phyloP scores from a whole-genome alignment of 2,888 invertebrate species.

The Temnothorax rugatulus region DNA sequence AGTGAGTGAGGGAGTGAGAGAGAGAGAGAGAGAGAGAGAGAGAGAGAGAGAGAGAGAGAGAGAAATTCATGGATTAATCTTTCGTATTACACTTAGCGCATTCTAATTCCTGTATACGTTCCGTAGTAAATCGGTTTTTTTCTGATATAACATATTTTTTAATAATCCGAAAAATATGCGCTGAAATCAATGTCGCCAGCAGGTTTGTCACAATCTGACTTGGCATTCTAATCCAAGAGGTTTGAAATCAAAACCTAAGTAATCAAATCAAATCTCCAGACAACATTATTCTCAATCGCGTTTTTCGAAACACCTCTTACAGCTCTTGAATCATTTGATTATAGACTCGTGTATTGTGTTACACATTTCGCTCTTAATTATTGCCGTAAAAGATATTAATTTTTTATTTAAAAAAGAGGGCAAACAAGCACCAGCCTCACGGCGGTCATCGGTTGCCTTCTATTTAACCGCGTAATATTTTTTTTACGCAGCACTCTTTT shows the following conservation, averaged over 20 bases:
- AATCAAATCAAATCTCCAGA: not conserved
- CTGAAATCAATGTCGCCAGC: not conserved
- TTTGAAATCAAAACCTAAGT: not conserved
- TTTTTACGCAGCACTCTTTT: conserved; percentile 64
- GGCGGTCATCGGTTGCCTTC: not conserved
- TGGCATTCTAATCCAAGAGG: too few relatives aligned
- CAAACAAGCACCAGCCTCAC: not conserved
- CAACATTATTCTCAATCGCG: not conserved
- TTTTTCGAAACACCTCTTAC: not conserved
- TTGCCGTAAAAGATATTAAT: not conserved
- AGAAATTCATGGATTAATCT: conserved; percentile 80
- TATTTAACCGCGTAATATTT: conserved; percentile 35
- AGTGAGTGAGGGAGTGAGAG: too few relatives aligned
- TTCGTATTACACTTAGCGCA: not conserved
- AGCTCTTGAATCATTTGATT: not conserved
- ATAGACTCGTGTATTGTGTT: not conserved
- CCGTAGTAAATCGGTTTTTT: not conserved
- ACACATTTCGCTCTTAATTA: not conserved
- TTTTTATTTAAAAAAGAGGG: not conserved
- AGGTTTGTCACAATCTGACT: not conserved
- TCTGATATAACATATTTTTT: not conserved
- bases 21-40: conserved; percentile 57
- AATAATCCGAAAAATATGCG: not conserved
- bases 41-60: not conserved
- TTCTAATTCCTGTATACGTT: not conserved